phyloP scores from a whole-genome alignment of 2,797 vertebrate species.

The Sylvia borin region DNA sequence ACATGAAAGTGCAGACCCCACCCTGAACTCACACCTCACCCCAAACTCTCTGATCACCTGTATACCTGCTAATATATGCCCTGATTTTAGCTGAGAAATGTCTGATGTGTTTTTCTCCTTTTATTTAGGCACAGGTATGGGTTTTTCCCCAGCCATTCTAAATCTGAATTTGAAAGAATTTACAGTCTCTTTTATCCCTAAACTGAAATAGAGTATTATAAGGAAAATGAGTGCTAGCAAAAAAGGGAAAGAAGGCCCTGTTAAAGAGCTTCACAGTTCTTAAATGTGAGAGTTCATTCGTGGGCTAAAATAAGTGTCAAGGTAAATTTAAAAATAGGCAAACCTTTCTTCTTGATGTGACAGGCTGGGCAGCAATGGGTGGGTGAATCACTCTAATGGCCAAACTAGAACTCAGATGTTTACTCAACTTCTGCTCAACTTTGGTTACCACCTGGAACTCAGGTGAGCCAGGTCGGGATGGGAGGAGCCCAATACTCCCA shows the following conservation, averaged over 20 bases:
- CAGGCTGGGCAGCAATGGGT: neutral
- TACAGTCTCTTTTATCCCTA: neutral
- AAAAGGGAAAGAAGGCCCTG: neutral
- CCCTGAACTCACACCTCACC: neutral
- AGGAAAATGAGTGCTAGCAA: neutral
- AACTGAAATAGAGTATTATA: neutral
- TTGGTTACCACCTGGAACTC: neutral
- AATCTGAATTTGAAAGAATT: neutral
- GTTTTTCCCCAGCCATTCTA: neutral
- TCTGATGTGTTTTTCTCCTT: neutral
- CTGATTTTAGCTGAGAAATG: neutral
- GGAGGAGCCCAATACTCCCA: neutral
- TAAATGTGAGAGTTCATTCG: neutral
- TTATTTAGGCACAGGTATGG: neutral
- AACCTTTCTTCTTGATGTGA: neutral
- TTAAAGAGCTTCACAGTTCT: neutral
- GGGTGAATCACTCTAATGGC: neutral
- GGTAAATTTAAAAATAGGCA: neutral
- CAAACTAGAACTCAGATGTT: neutral
- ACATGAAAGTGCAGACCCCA: neutral
- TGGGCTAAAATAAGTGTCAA: neutral
- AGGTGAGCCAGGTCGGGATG: neutral
- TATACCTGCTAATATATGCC: neutral
- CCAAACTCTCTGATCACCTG: neutral
- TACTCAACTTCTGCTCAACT: neutral